phyloP scores from a whole-genome alignment of 2,797 vertebrate genomes.

The Tapirus indicus region DNA sequence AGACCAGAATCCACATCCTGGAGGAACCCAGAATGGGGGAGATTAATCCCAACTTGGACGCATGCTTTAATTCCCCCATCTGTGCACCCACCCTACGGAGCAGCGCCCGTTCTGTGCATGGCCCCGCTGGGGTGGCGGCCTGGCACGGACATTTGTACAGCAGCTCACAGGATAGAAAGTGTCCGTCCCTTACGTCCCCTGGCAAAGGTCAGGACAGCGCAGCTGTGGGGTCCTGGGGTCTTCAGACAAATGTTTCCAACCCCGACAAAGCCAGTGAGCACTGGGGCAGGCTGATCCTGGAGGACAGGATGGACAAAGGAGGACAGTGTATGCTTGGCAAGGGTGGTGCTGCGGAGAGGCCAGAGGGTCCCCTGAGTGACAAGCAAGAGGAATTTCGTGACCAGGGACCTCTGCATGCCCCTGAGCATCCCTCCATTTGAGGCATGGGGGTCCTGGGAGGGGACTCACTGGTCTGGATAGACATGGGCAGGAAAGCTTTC shows the following conservation, averaged over 20 bases:
- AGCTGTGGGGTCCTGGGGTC: fast-evolving
- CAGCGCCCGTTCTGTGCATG: fast-evolving
- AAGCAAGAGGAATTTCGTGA: fast-evolving
- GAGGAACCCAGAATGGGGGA: background rate
- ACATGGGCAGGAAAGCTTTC: fast-evolving
- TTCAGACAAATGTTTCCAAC: fast-evolving
- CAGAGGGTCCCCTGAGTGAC: fast-evolving
- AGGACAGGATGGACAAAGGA: background rate
- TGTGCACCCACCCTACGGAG: fast-evolving
- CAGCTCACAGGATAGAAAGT: fast-evolving
- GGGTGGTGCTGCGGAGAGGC: too few species aligned
- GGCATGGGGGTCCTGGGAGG: fast-evolving
- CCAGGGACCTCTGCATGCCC: background rate
- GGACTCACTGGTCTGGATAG: fast-evolving
- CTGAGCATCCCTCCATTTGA: fast-evolving
- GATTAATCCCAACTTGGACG: fast-evolving
- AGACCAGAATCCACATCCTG: background rate
- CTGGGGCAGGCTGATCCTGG: fast-evolving
- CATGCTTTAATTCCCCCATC: fast-evolving
- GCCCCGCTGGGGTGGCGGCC: background rate
- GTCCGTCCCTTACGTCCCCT: fast-evolving
- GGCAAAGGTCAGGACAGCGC: fast-evolving
- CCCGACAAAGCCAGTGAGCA: background rate
- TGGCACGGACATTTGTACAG: fast-evolving
- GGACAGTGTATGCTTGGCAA: fast-evolving